Evolutionary conservation across 1,140 invertebrate genomes (phyloP), one percentile per base, ranked within the genome.

Genomic region (Macrosteles quadrilineatus): DNA sequence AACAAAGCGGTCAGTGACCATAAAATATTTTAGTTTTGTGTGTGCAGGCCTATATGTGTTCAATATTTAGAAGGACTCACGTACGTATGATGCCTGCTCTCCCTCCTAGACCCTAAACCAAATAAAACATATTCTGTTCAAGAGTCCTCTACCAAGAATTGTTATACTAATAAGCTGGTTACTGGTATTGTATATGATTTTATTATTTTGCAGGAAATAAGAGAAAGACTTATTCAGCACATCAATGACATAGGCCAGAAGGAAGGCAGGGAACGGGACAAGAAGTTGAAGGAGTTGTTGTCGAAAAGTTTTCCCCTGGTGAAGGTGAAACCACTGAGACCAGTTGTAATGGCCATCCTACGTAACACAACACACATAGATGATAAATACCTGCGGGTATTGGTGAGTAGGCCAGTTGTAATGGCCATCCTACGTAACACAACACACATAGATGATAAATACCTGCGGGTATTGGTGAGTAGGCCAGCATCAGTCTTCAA

Each of bases 301-400:
- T 85, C 89, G 0, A 98, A 97, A 83, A 97, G 94, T 80, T 98
- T 98, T 80, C 89, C 95, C 17, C 90, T 98, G 0, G 93, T 98
- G 0, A 90, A 92, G 79, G 91, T 97, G 0, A 93, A 95, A 78
- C 88, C 91, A 2, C 80, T 99, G n/a, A 85, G 96, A 66, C 96
- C 96, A n/a, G 93, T 98, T 32, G 95, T 98, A 0, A 95, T 99
- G 93, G 88, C 90, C 70, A 95, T 98, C 72, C 82, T 99, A 50
- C 91, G 96, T 78, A 96, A 98, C 78, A 94, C 95, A 12, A 89
- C 94, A 17, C 89, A 94, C 73, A 97, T 99, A 72, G 95, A 98
- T 77, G 95, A 98, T 72, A 94, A 95, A 78, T 95, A 94, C 81
- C 82, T 98, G 23, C 88, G 90, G 77, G 89, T 96, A 30, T 82